Conservation (phyloP, 1,140 invertebrate species). For the Drosophila guanche region DNA sequence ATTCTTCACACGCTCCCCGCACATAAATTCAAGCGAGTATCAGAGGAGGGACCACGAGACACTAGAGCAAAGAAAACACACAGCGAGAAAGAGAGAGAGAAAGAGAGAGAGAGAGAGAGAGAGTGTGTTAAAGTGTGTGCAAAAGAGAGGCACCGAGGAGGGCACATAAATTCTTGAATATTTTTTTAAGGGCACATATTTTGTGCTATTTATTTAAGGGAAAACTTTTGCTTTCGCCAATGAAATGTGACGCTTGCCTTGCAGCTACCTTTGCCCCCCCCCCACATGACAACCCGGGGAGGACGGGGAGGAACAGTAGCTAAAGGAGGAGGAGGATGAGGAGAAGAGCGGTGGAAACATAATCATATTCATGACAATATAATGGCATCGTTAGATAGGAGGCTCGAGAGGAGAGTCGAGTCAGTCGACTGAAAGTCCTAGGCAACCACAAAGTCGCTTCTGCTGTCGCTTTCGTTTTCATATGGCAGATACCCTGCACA, state of each 20-base stretch:
- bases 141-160: too few relatives aligned
- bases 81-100: too few relatives aligned
- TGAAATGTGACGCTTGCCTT: constrained; percentile 10
- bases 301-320: not conserved
- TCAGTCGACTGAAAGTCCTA: constrained; percentile 22
- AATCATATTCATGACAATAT: constrained; percentile 64
- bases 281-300: not conserved
- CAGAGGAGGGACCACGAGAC: too few relatives aligned
- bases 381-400: constrained; percentile 57
- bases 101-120: too few relatives aligned
- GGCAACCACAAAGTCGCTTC: constrained; percentile 12
- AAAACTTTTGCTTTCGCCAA: constrained; percentile 12
- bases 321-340: not conserved
- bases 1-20: constrained; percentile 39
- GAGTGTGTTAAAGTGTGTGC: too few relatives aligned
- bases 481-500: too few relatives aligned
- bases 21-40: constrained; percentile 27
- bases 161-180: too few relatives aligned
- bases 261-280: constrained; percentile 2
- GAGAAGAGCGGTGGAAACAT: constrained; percentile 13
- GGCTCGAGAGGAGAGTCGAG: constrained; percentile 8
- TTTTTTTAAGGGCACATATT: too few relatives aligned
- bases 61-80: too few relatives aligned
- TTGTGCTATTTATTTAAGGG: constrained; percentile 19
- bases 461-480: constrained; percentile 1